These are phyloP conservation scores for Acestrorhynchus altus DNA, from an alignment of 2,797 vertebrate genomes.

Conservation along the genomic window DNA sequence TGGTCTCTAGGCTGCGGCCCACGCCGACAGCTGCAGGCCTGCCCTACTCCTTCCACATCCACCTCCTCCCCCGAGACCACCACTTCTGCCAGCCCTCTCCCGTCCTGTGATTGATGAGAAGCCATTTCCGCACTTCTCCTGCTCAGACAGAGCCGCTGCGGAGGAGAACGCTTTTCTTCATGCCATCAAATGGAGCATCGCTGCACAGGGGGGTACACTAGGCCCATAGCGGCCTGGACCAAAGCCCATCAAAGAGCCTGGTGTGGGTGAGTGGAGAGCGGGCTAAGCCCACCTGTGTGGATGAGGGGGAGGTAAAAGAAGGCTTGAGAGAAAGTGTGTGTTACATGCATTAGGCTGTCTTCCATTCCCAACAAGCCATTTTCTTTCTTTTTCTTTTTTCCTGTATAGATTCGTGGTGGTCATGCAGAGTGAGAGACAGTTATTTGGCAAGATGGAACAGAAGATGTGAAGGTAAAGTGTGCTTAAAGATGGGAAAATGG, in stretches of 20 bases:
- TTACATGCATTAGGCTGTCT: conserved; percentile 60
- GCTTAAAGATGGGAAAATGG: conserved; percentile 13
- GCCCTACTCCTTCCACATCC: conserved; percentile 50
- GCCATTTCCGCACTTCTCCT: conserved; percentile 70
- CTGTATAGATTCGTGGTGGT: conserved; percentile 33
- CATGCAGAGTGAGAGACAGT: conserved; percentile 46
- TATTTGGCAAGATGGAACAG: conserved; percentile 27
- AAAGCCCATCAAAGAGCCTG: conserved; percentile 47
- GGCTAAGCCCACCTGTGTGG: conserved; percentile 35
- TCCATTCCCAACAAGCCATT: conserved; percentile 32
- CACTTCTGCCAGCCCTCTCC: conserved; percentile 59
- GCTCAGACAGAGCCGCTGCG: conserved; percentile 59
- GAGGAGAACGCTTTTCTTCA: conserved; percentile 60
- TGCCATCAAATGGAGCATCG: conserved; percentile 59
- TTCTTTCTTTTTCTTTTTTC: not conserved
- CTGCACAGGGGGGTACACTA: conserved; percentile 44
- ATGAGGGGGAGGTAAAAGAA: conserved; percentile 20
- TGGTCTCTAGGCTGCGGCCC: conserved; percentile 50
- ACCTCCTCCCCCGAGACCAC: conserved; percentile 42
- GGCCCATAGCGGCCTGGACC: conserved; percentile 44
- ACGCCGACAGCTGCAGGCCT: conserved; percentile 65
- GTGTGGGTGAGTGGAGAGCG: conserved; percentile 42
- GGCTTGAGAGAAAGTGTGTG: conserved; percentile 38
- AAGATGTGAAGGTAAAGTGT: not conserved
- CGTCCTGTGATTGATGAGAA: conserved; percentile 75